Conservation (phyloP, 2,113 vertebrate species). For the Sinocyclocheilus anshuiensis region DNA sequence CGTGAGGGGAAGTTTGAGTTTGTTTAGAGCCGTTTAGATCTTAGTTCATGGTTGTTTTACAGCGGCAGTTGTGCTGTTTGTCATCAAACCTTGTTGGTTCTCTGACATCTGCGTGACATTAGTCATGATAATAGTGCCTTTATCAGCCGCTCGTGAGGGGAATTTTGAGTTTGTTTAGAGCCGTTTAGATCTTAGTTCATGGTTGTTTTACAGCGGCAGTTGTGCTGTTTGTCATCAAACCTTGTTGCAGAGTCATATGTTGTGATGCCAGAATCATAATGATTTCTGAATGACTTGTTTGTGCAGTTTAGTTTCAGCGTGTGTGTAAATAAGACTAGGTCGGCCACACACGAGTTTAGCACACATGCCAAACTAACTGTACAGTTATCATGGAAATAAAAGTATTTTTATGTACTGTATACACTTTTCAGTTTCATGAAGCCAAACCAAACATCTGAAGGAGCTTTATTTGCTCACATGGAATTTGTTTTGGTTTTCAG, state of each 20-base stretch:
- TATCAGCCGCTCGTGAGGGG: neutral
- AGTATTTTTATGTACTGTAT: neutral
- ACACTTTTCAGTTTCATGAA: neutral
- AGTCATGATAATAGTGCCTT: neutral
- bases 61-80: neutral
- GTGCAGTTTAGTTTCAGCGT: neutral
- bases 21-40: neutral
- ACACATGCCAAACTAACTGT: neutral
- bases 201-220: neutral
- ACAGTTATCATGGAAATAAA: neutral
- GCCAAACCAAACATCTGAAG: neutral
- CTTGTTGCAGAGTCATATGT: neutral
- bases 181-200: neutral
- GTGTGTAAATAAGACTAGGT: neutral
- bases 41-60: neutral
- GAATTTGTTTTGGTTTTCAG: neutral
- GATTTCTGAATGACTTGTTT: neutral
- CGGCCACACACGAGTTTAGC: no score
- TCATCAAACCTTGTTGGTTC: neutral
- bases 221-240: neutral
- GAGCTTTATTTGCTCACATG: neutral
- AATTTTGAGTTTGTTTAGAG: neutral
- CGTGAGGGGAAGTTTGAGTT: neutral
- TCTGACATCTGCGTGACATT: conserved; percentile 26
- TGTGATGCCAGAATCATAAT: neutral